Evolutionary conservation across 2,797 vertebrate species (phyloP), one percentile per base, ranked within the genome.

Genomic region (Selene dorsalis): DNA sequence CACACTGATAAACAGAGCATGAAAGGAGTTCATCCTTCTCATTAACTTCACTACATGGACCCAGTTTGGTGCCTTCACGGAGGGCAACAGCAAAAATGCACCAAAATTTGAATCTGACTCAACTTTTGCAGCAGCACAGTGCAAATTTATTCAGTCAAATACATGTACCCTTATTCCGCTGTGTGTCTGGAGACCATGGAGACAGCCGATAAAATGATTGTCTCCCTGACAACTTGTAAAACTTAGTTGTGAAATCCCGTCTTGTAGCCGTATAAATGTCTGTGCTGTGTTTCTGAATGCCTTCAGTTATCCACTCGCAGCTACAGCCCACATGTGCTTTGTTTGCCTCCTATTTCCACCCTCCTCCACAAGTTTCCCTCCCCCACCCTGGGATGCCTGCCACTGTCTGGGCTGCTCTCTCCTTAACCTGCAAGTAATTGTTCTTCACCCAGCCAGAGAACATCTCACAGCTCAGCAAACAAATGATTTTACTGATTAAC

Each of bases 321-420:
- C 70, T 62, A 16, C 76, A 70, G 47, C 77, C 79, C 75, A 71
- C 78, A 77, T 84, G 69, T 58, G 73, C 84, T 88, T 83, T 84
- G 85, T 86, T 88, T 86, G 65, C 76, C 50, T 68, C 67, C 24
- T 48, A 9, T 59, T 28, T 43, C 57, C 14, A 1, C 43, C 62
- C 58, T 60, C 69, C 75, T 52, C 64, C 75, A 28, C 53, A 43
- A 10, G 69, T 35, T 43, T 56, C 47, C 83, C 68, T 62, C 74
- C 76, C 80, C 60, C 85, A 1, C 22, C 41, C 66, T 3, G 14
- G 4, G 5, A n/a, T 47, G 52, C 17, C 75, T 69, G 47, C 73
- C 39, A 7, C 64, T 22, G 62, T 76, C 61, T 53, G 69, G 24
- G 58, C 61, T 72, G 66, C 56, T 26, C 70, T 73, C 69, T 60